phyloP scores from a whole-genome alignment of 2,797 vertebrate genomes.

The Ceryle rudis region DNA sequence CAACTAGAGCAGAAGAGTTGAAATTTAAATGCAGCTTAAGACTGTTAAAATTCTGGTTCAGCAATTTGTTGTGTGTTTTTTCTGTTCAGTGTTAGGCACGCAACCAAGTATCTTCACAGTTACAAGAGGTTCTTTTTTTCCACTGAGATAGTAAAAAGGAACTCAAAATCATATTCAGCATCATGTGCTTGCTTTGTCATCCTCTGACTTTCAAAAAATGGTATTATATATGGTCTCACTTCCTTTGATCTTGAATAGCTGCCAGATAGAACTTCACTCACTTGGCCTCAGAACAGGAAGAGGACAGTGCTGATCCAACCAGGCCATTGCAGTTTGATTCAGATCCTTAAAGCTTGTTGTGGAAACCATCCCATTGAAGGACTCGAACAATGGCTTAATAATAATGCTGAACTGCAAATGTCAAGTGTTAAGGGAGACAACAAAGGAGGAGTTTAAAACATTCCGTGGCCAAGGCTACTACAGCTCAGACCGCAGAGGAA shows the following conservation, averaged over 20 bases:
- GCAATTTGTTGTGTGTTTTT: background rate
- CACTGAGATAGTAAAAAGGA: background rate
- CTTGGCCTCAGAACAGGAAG: constrained; percentile 92
- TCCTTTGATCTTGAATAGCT: background rate
- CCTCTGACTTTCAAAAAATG: background rate
- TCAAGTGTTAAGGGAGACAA: constrained; percentile 79
- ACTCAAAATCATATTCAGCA: background rate
- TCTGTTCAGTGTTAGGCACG: background rate
- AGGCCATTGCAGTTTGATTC: constrained; percentile 87
- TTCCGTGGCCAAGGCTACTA: background rate
- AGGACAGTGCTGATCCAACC: constrained; percentile 93
- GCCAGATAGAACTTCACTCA: constrained; percentile 78
- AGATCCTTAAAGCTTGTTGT: constrained; percentile 89
- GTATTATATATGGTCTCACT: background rate
- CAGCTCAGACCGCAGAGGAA: background rate
- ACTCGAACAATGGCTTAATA: constrained; percentile 95
- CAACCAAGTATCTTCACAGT: background rate
- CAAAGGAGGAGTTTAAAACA: background rate
- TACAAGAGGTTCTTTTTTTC: background rate
- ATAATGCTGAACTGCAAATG: constrained; percentile 92
- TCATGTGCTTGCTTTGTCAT: background rate
- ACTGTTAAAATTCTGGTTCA: background rate
- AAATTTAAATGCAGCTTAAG: background rate
- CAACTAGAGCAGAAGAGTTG: background rate
- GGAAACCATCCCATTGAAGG: constrained; percentile 91